Evolutionary conservation across 2,888 invertebrate species (phyloP), one percentile per base, ranked within the genome.

Genomic region (Oscheius sp.): DNA sequence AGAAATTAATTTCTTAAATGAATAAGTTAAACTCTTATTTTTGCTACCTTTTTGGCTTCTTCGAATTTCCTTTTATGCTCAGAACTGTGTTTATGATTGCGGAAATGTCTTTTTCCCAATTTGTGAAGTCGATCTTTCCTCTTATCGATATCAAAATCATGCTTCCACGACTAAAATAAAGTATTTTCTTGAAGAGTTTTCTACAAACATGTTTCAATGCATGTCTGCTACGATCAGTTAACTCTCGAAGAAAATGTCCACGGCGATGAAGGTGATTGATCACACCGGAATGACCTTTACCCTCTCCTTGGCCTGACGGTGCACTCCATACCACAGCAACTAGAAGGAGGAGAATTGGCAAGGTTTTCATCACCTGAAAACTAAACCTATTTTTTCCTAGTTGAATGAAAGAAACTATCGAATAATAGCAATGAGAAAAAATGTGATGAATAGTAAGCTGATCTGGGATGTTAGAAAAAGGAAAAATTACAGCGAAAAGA

Each of bases 291-390:
- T 17, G 12, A 17, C 58, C 58, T 4, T 29, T 29, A 6, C 34
- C 34, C 17, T 12, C 55, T 50, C 50, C 17, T 50, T 31, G 12
- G 3, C 42, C 42, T 45, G 61, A 45, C 6, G 61, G 61, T 17
- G 25, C 15, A 1, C 27, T 10, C 61, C 61, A 61, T 1, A 61
- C 42, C 3, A 45, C 25, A 1, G 12, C 39, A 6, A 61, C 45
- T 31, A 61, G 17, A n/a, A 55, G 5, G 31, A 61, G n/a, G 10
- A 61, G 61, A 3, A 45, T 4, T 2, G 61, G 17, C 5, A 61
- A 15, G 20, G 61, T 42, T 61, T 45, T 61, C 61, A 61, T 61
- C 29, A 61, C 61, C 37, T 37, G 50, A 25, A 20, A 5, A 10
- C 5, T n/a, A 42, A 17, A 42, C 4, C 4, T 4, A 6, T 42